phyloP scores from a whole-genome alignment of 2,797 vertebrate species.

The Acanthopagrus latus region DNA sequence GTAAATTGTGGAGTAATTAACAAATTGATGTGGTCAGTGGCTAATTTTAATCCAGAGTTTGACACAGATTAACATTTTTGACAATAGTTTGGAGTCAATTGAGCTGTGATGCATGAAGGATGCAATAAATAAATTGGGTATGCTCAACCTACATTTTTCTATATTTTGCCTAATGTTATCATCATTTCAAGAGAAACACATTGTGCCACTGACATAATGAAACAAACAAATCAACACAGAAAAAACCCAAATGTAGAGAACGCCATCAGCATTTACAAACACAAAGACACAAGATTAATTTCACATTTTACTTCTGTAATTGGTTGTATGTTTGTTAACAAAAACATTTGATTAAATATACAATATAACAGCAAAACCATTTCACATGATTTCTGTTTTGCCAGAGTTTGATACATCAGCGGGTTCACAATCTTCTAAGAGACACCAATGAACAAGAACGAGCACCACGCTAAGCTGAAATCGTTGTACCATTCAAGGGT shows the following conservation, averaged over 20 bases:
- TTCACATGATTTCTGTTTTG: constrained; percentile 49
- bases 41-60: too few species aligned
- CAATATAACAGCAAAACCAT: constrained; percentile 65
- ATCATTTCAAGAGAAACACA: not conserved
- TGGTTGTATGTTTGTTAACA: constrained; percentile 68
- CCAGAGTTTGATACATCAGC: constrained; percentile 56
- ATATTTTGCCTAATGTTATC: not conserved
- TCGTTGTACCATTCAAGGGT: constrained; percentile 32
- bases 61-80: too few species aligned
- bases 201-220: not conserved
- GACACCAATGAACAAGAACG: constrained; percentile 54
- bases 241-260: not conserved
- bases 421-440: constrained; percentile 56
- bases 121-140: not conserved
- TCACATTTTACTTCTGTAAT: constrained; percentile 65
- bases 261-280: constrained; percentile 1
- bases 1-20: too few species aligned
- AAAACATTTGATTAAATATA: constrained; percentile 76
- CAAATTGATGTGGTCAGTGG: too few species aligned
- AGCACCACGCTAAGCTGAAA: constrained; percentile 30
- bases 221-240: not conserved
- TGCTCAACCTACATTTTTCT: not conserved
- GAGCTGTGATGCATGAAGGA: too few species aligned
- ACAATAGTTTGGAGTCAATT: not conserved
- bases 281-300: constrained; percentile 46